These are phyloP conservation scores for Camponotus fellah DNA, from an alignment of 2,888 invertebrate species.

Conservation along the genomic window DNA sequence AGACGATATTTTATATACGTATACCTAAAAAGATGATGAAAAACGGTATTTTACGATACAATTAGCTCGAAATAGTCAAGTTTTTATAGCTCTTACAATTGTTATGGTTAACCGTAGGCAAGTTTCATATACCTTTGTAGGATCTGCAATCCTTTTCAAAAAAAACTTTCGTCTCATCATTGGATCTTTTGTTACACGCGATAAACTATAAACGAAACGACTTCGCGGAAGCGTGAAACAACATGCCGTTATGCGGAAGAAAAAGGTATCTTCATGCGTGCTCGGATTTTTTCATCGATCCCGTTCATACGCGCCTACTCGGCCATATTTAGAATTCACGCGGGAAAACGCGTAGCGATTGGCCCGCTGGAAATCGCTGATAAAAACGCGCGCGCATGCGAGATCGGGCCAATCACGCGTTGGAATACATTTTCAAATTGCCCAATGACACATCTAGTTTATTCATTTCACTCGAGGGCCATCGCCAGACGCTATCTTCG, in stretches of 20 bases:
- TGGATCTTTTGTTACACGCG: slow-evolving; percentile 1
- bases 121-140: too few relatives aligned
- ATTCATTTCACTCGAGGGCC: neutral
- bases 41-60: too few relatives aligned
- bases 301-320: neutral
- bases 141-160: neutral
- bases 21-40: too few relatives aligned
- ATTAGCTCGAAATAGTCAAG: too few relatives aligned
- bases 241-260: neutral
- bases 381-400: neutral
- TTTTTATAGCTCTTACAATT: too few relatives aligned
- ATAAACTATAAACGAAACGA: neutral
- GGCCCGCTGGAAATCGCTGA: neutral
- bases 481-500: neutral
- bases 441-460: neutral
- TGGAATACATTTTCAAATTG: neutral
- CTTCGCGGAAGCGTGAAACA: neutral
- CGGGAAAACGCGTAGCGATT: neutral
- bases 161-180: neutral
- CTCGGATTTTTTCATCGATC: slow-evolving; percentile 7
- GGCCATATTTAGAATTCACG: neutral
- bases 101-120: too few relatives aligned
- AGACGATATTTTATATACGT: too few relatives aligned
- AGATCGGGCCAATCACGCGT: neutral
- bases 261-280: neutral